Evolutionary conservation across 2,888 invertebrate genomes (phyloP).

Genomic region (Heliconius aoede): DNA sequence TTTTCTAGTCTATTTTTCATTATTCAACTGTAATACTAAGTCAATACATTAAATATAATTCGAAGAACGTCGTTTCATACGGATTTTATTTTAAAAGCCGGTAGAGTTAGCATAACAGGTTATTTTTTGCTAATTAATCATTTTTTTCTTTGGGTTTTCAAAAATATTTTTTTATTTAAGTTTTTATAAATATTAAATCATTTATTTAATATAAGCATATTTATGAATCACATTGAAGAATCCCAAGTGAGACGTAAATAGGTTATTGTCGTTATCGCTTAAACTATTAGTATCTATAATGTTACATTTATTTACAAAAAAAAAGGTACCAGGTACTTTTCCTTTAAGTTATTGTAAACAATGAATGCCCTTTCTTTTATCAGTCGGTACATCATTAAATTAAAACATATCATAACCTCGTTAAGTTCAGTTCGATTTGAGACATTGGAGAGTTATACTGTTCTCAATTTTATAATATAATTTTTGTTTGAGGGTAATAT

Average conservation of each 20-base stretch:
- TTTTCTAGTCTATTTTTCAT: conserved; percentile 2
- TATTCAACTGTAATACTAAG: neutral
- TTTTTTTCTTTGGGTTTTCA: neutral
- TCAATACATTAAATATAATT: conserved; percentile 7
- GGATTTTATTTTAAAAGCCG: conserved; percentile 9
- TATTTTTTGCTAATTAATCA: neutral
- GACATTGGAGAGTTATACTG: conserved; percentile 38
- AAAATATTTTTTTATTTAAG: neutral
- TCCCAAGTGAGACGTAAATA: conserved; percentile 6
- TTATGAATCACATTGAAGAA: neutral
- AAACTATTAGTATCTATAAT: conserved; percentile 29
- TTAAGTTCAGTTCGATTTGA: conserved; percentile 44
- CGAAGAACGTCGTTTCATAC: neutral
- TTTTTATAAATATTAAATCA: neutral
- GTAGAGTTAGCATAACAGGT: conserved; percentile 12
- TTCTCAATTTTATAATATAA: conserved; percentile 13
- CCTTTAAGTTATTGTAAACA: conserved; percentile 46
- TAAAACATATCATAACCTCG: conserved; percentile 41
- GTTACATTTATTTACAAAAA: conserved; percentile 36
- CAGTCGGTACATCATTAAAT: conserved; percentile 46
- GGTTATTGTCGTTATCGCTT: conserved; percentile 25
- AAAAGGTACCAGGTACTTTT: conserved; percentile 51
- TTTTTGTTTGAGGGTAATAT: neutral
- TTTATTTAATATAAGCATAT: neutral
- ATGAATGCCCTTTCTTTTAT: conserved; percentile 45